phyloP scores from a whole-genome alignment of 1,140 invertebrate genomes.

The Tetragonula clypearis region DNA sequence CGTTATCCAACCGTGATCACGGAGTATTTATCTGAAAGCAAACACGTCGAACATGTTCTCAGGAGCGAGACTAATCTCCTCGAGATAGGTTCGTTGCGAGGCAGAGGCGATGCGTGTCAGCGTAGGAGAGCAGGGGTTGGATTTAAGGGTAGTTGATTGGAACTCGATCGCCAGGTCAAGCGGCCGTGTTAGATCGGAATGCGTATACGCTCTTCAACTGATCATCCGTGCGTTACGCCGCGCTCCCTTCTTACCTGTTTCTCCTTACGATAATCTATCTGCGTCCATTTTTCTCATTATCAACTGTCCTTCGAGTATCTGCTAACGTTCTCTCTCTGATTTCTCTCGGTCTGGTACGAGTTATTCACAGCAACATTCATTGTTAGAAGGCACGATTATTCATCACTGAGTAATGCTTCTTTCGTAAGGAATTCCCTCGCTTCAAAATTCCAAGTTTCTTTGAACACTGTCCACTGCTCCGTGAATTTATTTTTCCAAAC shows the following conservation, averaged over 20 bases:
- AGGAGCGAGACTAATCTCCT: conserved; percentile 53
- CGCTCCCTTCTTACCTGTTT: conserved; percentile 26
- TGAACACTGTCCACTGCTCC: no score
- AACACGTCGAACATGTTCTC: conserved; percentile 30
- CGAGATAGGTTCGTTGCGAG: conserved; percentile 34
- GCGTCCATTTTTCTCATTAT: background rate
- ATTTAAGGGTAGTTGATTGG: conserved; percentile 66
- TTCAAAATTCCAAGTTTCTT: no score
- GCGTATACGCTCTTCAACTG: conserved; percentile 49
- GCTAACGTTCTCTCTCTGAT: no score
- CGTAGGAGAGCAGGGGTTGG: conserved; percentile 12
- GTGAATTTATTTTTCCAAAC: no score
- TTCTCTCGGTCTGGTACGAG: background rate
- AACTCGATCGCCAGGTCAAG: conserved; percentile 72
- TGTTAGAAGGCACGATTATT: background rate
- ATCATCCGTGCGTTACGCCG: conserved; percentile 56
- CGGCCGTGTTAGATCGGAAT: conserved; percentile 69
- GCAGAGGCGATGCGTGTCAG: conserved; percentile 24
- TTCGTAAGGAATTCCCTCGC: no score
- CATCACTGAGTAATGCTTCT: background rate
- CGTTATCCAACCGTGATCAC: conserved; percentile 13
- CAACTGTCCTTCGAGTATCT: background rate
- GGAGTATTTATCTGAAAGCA: conserved; percentile 11
- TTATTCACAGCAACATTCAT: no score
- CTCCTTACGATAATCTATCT: background rate